Base-by-base conservation (phyloP, 2,888 invertebrate genomes). In the Melinaea menophilus region DNA sequence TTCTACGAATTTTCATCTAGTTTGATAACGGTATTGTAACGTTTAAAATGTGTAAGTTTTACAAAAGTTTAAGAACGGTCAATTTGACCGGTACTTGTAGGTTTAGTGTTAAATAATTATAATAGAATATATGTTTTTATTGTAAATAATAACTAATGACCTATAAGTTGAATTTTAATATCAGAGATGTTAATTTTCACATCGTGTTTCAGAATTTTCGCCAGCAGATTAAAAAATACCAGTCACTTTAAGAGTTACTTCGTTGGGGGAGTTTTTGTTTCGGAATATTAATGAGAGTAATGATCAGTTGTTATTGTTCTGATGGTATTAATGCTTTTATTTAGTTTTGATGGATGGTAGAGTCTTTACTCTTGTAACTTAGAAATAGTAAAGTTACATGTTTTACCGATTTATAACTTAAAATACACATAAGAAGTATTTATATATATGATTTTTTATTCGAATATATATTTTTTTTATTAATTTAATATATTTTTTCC, bases 231-330 rank as follows among this genome's bases (percentile, higher is more conserved):
- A 72, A 74, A 74, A 73, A 59, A n/a, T 61, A 65, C 63, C 57
- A 65, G 74, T 69, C 69, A 72, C 71, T 72, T 72, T 73, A 72
- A 66, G 62, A 65, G 64, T 66, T 67, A 63, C 66, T 65, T 67
- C 69, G 61, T 61, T 63, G 66, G 66, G 56, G 57, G 55, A 47
- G 67, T 69, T 72, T 70, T 73, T 74, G 70, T 72, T 71, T 75
- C 64, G 61, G 62, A 70, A 72, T 74, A 75, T 75, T 81, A 82
- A 82, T 81, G 77, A 79, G 77, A 73, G 72, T 69, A 71, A 64
- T 69, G 67, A 73, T 73, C 70, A 71, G 69, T 74, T 68, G 47
- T 65, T 63, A 59, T 59, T 57, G 54, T 62, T 54, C 11, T 47
- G 55, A 13, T 34, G 34, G 22, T 56, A 54, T 35, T 56, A 41